Evolutionary conservation across 2,113 vertebrate genomes (phyloP), one percentile per base, ranked within the genome.

Genomic region (Garra rufa): DNA sequence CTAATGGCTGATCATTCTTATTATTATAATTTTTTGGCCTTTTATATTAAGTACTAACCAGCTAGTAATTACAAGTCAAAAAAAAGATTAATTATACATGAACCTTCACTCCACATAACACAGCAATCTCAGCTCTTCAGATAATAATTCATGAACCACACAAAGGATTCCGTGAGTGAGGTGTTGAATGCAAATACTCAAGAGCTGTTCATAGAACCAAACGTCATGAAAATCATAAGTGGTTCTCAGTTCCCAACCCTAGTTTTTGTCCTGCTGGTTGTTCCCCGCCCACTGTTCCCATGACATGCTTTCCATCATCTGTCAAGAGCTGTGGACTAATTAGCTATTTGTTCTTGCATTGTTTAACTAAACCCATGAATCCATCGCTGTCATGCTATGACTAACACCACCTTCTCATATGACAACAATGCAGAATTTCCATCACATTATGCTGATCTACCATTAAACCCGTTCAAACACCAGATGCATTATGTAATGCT

Each of bases 371-470:
- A 30, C 24, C 24, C 38, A 61, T 43, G 34, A 30, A 28, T 46
- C 11, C 10, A 4, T 15, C 0, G 11, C 52, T 78, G 76, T 78
- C n/a, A 0, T 28, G 38, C 41, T 9, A 46, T 9, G 11, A 17
- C 50, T 52, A 26, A 65, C 24, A 55, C 19, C 5, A 78, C 6
- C 9, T 44, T 48, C 5, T 48, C 59, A 46, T 30, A 34, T 6
- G 59, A 41, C 30, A 80, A 80, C 59, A 79, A 79, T 63, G 38
- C 38, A 63, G 57, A 78, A 59, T 44, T 61, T 63, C 55, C 38
- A 28, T 63, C 38, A 79, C 15, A 63, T 44, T 26, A 79, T 79
- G 57, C n/a, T 44, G 38, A 61, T 63, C 38, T 9, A 28, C 15
- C 55, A 61, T 79, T 17, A 79, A 79, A 24, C n/a, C 13, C 13